Evolutionary conservation across 2,113 vertebrate genomes (phyloP), one percentile per base, ranked within the genome.

Genomic region (Mormyrus lacerda): DNA sequence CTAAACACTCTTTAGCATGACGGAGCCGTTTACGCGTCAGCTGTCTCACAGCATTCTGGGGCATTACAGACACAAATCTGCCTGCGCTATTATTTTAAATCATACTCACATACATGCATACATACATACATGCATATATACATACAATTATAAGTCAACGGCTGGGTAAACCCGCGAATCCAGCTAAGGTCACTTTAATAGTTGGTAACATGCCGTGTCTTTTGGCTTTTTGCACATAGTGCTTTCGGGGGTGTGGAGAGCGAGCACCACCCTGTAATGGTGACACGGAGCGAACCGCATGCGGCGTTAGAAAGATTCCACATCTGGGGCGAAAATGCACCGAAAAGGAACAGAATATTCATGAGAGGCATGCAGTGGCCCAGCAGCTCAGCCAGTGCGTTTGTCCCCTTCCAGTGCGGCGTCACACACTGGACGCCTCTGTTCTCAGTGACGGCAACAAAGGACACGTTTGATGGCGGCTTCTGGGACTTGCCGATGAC

Each of bases 391-490:
- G 50, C 39, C 3, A 50, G 7, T 76, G 55, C 13, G 3, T 8
- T 6, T 73, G 85, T 8, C 47, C 21, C 53, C 85, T 45, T 27
- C 39, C 47, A 51, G 19, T 45, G 5, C 1, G 47, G 35, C 31
- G 4, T 3, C 13, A 3, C 27, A 88, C 39, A 90, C 86, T 39
- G 50, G 93, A 90, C 92, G 31, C 44, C 91, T 94, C 92, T 95
- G 91, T 95, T 94, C 91, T 89, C 90, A 88, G 90, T 91, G 91
- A 92, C 91, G 91, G 90, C 88, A 93, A 94, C 91, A 91, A 93
- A 94, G 92, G 92, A 89, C 93, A 93, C 93, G 94, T 95, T 94
- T 94, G 91, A 92, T 93, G 91, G 91, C 91, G 90, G 35, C 27
- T 90, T 91, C 85, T 87, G 91, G 90, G 91, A 85, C 82, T 88